Conservation (phyloP, 2,888 invertebrate genomes). For the Dryocosmus kuriphilus region DNA sequence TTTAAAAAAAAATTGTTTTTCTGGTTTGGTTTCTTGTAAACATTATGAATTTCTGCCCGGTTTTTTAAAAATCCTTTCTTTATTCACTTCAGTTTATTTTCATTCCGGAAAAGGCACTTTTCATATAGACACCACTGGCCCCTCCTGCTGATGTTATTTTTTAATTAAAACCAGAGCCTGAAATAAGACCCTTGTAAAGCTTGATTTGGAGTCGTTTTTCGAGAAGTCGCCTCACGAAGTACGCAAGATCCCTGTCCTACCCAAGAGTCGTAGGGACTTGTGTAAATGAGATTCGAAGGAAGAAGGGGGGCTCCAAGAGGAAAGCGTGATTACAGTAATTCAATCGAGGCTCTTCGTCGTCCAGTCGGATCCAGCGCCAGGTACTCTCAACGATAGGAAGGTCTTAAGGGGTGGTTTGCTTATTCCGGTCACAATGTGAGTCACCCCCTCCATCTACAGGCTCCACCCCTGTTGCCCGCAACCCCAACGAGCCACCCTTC, state of each 20-base stretch:
- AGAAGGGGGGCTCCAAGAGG: slow-evolving; percentile 46
- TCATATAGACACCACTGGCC: background rate
- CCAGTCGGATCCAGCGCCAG: slow-evolving; percentile 64
- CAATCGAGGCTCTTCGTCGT: slow-evolving; percentile 66
- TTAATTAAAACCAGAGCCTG: slow-evolving; percentile 47
- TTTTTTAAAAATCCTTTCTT: no score
- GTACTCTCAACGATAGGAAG: slow-evolving; percentile 47
- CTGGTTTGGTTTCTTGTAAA: no score
- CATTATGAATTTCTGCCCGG: no score
- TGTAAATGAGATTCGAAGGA: slow-evolving; percentile 62
- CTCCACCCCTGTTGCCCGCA: slow-evolving; percentile 50
- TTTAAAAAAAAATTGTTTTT: no score
- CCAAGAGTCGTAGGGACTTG: background rate
- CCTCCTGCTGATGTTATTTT: slow-evolving; percentile 49
- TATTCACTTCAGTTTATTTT: no score
- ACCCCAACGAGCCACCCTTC: slow-evolving; percentile 44
- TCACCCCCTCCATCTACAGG: slow-evolving; percentile 48
- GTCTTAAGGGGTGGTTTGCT: slow-evolving; percentile 57
- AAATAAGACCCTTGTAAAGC: slow-evolving; percentile 31
- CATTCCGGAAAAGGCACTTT: no score
- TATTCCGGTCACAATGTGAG: slow-evolving; percentile 57
- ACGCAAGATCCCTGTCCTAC: background rate
- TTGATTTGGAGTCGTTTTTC: slow-evolving; percentile 49
- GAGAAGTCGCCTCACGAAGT: slow-evolving; percentile 54
- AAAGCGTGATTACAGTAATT: slow-evolving; percentile 65